Evolutionary conservation across 1,140 invertebrate species (phyloP).

Genomic region (Parasteatoda tepidariorum): DNA sequence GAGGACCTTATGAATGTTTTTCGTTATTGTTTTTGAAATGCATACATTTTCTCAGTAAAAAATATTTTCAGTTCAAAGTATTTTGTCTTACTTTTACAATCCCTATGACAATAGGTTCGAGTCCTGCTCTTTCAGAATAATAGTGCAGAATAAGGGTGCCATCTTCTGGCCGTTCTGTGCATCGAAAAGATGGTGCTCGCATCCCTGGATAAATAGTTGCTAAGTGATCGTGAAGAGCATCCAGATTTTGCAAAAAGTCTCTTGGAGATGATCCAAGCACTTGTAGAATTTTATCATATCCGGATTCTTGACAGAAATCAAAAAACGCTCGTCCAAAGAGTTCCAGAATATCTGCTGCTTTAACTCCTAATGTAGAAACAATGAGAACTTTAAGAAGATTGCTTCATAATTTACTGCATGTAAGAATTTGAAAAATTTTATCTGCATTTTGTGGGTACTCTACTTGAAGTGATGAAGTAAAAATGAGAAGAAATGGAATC

Average conservation of each 20-base stretch:
- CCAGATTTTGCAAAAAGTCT: slow-evolving; percentile 93
- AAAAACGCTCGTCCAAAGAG: slow-evolving; percentile 94
- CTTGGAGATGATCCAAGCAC: slow-evolving; percentile 90
- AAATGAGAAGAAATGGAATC: no score
- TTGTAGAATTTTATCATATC: slow-evolving; percentile 92
- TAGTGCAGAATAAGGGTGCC: slow-evolving; percentile 89
- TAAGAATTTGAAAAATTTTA: no score
- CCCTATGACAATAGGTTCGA: slow-evolving; percentile 93
- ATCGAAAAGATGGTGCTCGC: slow-evolving; percentile 91
- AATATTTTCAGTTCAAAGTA: no score
- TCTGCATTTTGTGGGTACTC: no score
- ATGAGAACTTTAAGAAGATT: no score
- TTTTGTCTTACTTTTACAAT: slow-evolving; percentile 84
- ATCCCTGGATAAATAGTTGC: slow-evolving; percentile 93
- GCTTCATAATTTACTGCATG: no score
- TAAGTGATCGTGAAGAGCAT: slow-evolving; percentile 92
- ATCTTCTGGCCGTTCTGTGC: slow-evolving; percentile 85
- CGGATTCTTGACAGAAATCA: slow-evolving; percentile 93
- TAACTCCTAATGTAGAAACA: slow-evolving; percentile 78
- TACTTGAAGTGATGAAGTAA: no score
- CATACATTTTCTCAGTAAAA: no score
- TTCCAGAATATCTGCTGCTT: slow-evolving; percentile 89
- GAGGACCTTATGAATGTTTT: no score
- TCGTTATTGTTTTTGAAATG: no score
- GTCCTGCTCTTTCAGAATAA: slow-evolving; percentile 91